Evolutionary conservation across 2,888 invertebrate genomes (phyloP), one percentile per base, ranked within the genome.

Genomic region (Enchytraeus crypticus): DNA sequence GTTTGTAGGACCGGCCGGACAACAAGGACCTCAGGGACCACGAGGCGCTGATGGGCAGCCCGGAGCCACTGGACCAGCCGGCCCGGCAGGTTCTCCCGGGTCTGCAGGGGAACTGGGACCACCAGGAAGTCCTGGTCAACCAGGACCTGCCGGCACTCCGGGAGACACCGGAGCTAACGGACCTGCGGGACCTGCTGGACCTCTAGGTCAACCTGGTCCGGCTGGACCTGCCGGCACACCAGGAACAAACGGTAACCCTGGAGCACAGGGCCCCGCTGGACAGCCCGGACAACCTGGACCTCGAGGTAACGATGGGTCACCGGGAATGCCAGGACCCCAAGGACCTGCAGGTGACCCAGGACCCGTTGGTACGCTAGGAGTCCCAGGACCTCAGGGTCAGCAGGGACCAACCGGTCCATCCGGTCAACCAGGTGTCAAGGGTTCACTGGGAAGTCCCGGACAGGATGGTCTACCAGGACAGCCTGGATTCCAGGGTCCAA

Each of bases 1-100:
- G 71, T 68, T 64, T 47, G 61, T 68, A n/a, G 65, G 65, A 33
- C 87, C 85, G 73, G 83, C 87, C 2, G 90, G 90, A 5, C 81
- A 84, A 64, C 83, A 85, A 34, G 90, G 90, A 27, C 79, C 84
- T 5, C 18, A 56, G 23, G 68, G 68, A 27, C 46, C 51, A 26
- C 26, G 64, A 26, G 68, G 68, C 30, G 30, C 49, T 2, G 30
- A 21, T 26, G 67, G 67, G 21, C 57, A 49, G 1, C 29, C 43
- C 5, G 68, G 68, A 43, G 89, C 89, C 1, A 77, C 82, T 1
- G 87, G 86, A 0, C 81, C 82, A 0, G 79, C 84, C 0, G 76
- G 76, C 47, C 66, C 67, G 51, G 53, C 70, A 8, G 75, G 75
- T 45, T 45, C 51, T 5, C 29, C 59, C n/a, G 67, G 67, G 45